Base-by-base conservation (phyloP, 2,797 vertebrate genomes). In the Ciconia nigra region DNA sequence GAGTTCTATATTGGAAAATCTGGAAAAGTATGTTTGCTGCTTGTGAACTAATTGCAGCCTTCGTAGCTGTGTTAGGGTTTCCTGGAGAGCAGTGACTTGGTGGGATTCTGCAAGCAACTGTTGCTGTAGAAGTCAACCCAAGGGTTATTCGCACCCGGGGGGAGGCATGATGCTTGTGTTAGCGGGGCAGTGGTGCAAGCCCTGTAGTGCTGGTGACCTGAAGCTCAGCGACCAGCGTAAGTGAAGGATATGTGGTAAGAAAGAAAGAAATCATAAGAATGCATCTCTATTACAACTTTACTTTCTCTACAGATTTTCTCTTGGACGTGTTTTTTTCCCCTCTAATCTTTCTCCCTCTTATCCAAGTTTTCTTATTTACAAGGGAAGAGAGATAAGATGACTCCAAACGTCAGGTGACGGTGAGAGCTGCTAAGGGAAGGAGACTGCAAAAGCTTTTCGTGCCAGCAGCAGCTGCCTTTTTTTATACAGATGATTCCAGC, bases 281-380 rank as follows among this genome's bases (percentile, higher is more conserved):
- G 8, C 7, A 11, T 33, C 52, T 52, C 15, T 21, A 2, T 39
- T 49, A 16, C 18, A 61, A 9, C 15, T 57, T 44, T 3, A 47
- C 58, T 72, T 92, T 72, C 24, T 82, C 33, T 46, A 19, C 6
- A 8, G 7, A 7, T 67, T 51, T 65, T 52, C 13, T 79, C 22
- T 41, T 0, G 0, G 12, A 19, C 2, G 0, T 49, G 4, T 29
- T 25, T 41, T 18, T 26, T 7, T 2, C 4, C 20, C 17, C 15
- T 5, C 31, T 47, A 31, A n/a, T 24, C 15, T 54, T 79, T 54
- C 35, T 74, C 24, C 9, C 2, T 37, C 29, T 73, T 52, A 35
- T 1, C 20, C 25, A 9, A 31, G 28, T 55, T 80, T 37, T n/a
- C 19, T 46, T 35, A 9, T 37, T 61, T 42, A 55, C 0, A 1